Conservation (phyloP, 1,140 invertebrate species). For the Nomia melanderi region DNA sequence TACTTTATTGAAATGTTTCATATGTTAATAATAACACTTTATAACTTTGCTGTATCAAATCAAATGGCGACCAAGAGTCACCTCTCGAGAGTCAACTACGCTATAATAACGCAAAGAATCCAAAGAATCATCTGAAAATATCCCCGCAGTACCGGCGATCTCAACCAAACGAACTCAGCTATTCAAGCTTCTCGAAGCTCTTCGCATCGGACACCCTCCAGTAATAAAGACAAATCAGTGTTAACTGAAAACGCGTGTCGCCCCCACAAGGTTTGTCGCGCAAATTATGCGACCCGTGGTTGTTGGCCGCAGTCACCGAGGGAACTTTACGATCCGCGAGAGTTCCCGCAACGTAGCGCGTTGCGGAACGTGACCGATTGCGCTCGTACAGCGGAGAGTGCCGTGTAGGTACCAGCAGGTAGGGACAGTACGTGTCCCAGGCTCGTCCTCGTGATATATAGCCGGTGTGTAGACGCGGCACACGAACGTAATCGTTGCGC, state of each 20-base stretch:
- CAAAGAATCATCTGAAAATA: too few species aligned
- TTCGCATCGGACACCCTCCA: too few species aligned
- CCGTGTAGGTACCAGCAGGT: not conserved
- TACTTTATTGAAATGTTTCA: too few species aligned
- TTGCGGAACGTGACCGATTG: conserved; percentile 43
- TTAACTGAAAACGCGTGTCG: not conserved
- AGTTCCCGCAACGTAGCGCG: conserved; percentile 25
- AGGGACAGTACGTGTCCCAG: conserved; percentile 48
- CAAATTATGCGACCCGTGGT: not conserved
- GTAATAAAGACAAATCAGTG: conserved; percentile 1
- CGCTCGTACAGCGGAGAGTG: conserved; percentile 5
- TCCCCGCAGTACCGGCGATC: too few species aligned
- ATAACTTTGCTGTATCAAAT: too few species aligned
- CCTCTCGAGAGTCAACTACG: too few species aligned
- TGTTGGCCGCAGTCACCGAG: not conserved
- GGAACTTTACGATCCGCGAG: conserved; percentile 25
- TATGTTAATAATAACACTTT: too few species aligned
- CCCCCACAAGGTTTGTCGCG: not conserved
- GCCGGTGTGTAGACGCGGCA: conserved; percentile 4
- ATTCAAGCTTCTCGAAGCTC: too few species aligned
- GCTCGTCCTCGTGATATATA: conserved; percentile 52
- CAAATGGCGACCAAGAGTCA: too few species aligned
- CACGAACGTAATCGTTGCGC: conserved; percentile 13
- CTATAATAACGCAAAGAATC: too few species aligned
- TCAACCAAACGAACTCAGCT: too few species aligned